Evolutionary conservation across 1,140 invertebrate genomes (phyloP).

Genomic region (Ooceraea biroi): DNA sequence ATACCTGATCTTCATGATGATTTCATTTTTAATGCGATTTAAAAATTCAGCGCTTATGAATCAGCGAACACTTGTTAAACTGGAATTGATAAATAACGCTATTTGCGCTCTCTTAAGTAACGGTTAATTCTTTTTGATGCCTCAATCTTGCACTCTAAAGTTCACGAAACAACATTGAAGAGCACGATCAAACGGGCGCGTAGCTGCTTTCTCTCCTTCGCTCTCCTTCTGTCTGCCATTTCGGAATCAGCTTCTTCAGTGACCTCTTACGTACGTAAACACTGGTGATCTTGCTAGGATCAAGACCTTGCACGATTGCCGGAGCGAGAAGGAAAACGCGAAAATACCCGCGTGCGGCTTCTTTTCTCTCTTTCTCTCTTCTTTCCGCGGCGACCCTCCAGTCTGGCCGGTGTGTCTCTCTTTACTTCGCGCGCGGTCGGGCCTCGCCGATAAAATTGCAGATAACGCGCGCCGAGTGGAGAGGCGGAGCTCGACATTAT

Average conservation of each 20-base stretch:
- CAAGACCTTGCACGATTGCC: constrained; percentile 57
- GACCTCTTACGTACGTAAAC: constrained; percentile 31
- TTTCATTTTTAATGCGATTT: background rate
- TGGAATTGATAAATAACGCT: background rate
- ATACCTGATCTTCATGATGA: background rate
- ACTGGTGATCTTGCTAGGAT: constrained; percentile 52
- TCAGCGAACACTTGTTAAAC: background rate
- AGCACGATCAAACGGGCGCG: background rate
- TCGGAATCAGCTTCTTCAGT: constrained; percentile 35
- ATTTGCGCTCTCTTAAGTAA: background rate
- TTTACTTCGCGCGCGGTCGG: constrained; percentile 13
- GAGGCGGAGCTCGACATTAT: constrained; percentile 55
- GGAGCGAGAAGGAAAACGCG: constrained; percentile 16
- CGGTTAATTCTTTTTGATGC: background rate
- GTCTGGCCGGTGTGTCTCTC: constrained; percentile 38
- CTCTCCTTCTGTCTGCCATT: background rate
- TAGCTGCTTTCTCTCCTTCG: background rate
- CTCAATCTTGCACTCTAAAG: background rate
- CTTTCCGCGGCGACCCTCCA: background rate
- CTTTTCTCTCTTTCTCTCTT: background rate
- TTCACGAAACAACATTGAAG: background rate
- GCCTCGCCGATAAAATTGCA: constrained; percentile 62
- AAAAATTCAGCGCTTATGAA: background rate
- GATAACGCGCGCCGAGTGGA: constrained; percentile 58
- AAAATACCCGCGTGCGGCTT: constrained; percentile 43